Base-by-base conservation (phyloP, 1,140 invertebrate species). In the Hyphantria cunea region DNA sequence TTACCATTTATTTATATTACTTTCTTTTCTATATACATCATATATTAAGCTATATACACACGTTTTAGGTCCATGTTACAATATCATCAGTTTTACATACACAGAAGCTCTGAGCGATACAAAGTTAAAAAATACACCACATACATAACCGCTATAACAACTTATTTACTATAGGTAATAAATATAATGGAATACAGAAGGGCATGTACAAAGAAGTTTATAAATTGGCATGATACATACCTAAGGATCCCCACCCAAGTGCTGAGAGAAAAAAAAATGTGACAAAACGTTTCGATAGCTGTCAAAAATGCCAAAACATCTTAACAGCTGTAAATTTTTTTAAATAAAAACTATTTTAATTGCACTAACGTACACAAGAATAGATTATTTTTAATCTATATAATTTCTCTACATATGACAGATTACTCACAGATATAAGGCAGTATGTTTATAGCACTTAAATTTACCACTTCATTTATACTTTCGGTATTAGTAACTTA, bases 11-110 rank as follows among this genome's bases (percentile, higher is more conserved):
- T 69, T 74, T 78, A 84, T 81, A 80, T 84, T 82, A 74, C 48
- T 79, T 56, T 76, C 49, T 56, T 39, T 75, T 74, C 75, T 84
- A 84, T 86, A 72, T 86, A 86, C 78, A 84, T 64, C 77, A 70
- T 72, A 59, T 68, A 68, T 73, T 78, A 76, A 82, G 74, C 78
- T 86, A 83, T 86, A 83, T 84, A 86, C 76, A 86, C 74, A 78
- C 71, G 76, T 62, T 77, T 84, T 86, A 84, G 84, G 82, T 86
- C 82, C 82, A 76, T 84, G 53, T 77, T 76, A 77, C 72, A 73
- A 59, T 66, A 61, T 70, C 67, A 60, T 50, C 25, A 32, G 70
- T 68, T 44, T 44, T 44, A 44, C 41, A 44, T 73, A 74, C 54
- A 70, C 61, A 50, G 58, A 73, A 71, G 70, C 65, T 70, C 65